These are phyloP conservation scores for Heterotis niloticus DNA, from an alignment of 2,113 vertebrate genomes.

Conservation along the genomic window DNA sequence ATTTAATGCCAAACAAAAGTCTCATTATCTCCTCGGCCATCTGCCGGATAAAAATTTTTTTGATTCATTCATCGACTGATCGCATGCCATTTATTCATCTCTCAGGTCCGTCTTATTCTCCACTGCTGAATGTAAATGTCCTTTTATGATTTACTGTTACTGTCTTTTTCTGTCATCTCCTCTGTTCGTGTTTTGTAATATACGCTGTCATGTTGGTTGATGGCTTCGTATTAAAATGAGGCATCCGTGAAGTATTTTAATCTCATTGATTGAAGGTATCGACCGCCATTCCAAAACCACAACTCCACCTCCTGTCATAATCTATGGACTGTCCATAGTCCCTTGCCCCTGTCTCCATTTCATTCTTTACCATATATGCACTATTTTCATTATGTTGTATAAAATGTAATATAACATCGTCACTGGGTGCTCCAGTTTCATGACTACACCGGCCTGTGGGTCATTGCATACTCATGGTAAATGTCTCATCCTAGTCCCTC, in stretches of 20 bases:
- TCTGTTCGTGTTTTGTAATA: conserved; percentile 4
- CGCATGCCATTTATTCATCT: neutral
- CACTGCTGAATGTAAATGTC: neutral
- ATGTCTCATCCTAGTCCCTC: conserved; percentile 34
- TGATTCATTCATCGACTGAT: neutral
- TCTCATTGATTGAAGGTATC: conserved; percentile 48
- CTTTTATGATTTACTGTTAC: conserved; percentile 9
- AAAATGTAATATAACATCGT: neutral
- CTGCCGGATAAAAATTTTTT: neutral
- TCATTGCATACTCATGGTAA: neutral
- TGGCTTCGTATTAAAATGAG: conserved; percentile 2
- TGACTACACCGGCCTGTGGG: neutral
- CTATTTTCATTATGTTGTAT: neutral
- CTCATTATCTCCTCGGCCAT: neutral
- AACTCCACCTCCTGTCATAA: conserved; percentile 37
- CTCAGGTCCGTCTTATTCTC: neutral
- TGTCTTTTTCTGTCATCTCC: conserved; percentile 7
- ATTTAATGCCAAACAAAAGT: conserved; percentile 36
- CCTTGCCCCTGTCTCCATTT: conserved; percentile 22
- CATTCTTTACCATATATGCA: neutral
- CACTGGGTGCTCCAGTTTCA: neutral
- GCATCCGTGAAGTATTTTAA: conserved; percentile 43
- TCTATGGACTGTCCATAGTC: conserved; percentile 37
- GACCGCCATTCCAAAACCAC: conserved; percentile 42
- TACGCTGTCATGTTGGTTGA: conserved; percentile 26